Evolutionary conservation across 2,888 invertebrate genomes (phyloP).

Genomic region (Buathra laborator): DNA sequence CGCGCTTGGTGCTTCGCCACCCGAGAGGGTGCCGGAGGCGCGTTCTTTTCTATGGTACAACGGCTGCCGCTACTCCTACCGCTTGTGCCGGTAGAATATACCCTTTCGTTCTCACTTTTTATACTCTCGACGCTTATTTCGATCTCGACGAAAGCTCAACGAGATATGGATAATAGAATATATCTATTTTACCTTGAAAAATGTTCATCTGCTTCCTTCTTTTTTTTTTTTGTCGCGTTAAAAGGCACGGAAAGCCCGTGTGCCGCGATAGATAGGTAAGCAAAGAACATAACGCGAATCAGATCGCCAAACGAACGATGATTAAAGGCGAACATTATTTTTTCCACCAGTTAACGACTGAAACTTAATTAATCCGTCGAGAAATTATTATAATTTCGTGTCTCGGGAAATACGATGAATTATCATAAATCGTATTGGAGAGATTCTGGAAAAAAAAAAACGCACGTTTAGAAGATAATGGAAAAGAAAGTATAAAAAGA

Average conservation of each 20-base stretch:
- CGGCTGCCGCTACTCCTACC: slow-evolving; percentile 52
- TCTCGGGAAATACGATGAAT: not conserved
- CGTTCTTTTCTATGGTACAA: slow-evolving; percentile 31
- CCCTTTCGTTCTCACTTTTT: slow-evolving; percentile 63
- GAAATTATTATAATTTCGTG: not conserved
- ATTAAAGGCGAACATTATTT: not conserved
- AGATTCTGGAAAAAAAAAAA: not conserved
- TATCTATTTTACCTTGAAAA: slow-evolving; percentile 7
- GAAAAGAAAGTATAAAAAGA: slow-evolving; percentile 15
- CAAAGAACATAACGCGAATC: not conserved
- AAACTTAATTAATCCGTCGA: not conserved
- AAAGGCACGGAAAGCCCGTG: not conserved
- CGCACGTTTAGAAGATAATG: not conserved
- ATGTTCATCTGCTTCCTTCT: slow-evolving; percentile 1
- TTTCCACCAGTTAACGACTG: not conserved
- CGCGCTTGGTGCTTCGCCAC: slow-evolving; percentile 50
- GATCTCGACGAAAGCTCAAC: slow-evolving; percentile 31
- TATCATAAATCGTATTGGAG: not conserved
- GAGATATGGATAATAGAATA: slow-evolving; percentile 2
- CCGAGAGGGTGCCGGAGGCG: slow-evolving; percentile 41
- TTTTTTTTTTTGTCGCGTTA: not conserved
- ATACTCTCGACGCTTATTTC: slow-evolving; percentile 46
- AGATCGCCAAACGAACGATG: not conserved
- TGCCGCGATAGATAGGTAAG: not conserved
- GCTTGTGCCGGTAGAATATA: slow-evolving; percentile 65